Evolutionary conservation across 2,888 invertebrate genomes (phyloP), one percentile per base, ranked within the genome.

Genomic region (Allygus modestus): DNA sequence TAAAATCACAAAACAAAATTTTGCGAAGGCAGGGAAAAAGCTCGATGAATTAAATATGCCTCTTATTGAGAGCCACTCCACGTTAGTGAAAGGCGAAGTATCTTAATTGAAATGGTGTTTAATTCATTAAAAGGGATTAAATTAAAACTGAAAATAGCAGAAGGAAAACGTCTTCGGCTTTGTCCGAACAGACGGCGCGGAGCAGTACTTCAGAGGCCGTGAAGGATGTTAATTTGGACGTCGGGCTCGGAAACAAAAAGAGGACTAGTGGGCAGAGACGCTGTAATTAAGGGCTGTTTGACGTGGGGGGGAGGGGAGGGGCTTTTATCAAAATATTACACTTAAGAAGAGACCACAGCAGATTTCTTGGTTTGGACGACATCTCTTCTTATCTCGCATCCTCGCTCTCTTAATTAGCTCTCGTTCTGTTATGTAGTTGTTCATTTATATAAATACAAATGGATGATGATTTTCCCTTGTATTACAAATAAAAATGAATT

Each of bases 211-310:
- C n/a, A 15, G 51, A 4, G 58, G 26, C 23, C 65, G 65, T 15
- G 31, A 17, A 15, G 43, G 73, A 4, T 73, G 73, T 33, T 73
- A 73, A 73, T 73, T 73, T 73, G n/a, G 26, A 43, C 43, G 73
- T 73, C 31, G 11, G 73, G 73, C 33, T 73, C 41, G 2, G 43
- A 73, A 43, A 73, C 41, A 37, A 73, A 73, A 73, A 43, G 37
- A 12, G 77, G 77, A 26, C 43, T 41, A 77, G 41, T 77, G 77
- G 77, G 20, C 77, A 37, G 77, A 77, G 51, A 73, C 41, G 23
- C 23, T 20, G 77, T 77, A 77, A 77, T 77, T 77, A 77, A 77
- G 77, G 77, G 77, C 41, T 77, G 77, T 46, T 28, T 43, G 46
- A 1, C 2, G 23, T 2, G 77, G 51, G 51, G 23, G 20, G 26